These are phyloP conservation scores for Nylanderia fulva DNA, from an alignment of 1,140 invertebrate genomes.

Conservation along the genomic window DNA sequence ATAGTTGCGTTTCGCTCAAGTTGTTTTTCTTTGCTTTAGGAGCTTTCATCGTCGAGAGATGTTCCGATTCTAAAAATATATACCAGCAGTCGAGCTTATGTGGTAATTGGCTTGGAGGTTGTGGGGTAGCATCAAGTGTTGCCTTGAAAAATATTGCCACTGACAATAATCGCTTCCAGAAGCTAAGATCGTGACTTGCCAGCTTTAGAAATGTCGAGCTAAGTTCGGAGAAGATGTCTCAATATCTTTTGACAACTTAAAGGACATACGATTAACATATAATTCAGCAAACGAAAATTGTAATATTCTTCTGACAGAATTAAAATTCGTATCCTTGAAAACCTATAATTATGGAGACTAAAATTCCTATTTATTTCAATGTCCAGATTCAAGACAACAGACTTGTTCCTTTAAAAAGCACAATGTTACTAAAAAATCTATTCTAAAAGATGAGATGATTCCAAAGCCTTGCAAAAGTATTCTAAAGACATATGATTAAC, in stretches of 20 bases:
- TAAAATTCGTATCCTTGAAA: not conserved
- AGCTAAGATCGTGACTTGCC: not conserved
- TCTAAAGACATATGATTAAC: not conserved
- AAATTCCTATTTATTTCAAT: not conserved
- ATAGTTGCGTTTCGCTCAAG: not conserved
- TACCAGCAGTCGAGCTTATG: not conserved
- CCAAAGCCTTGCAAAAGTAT: no score
- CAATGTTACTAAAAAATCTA: no score
- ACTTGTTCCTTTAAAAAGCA: conserved; percentile 34
- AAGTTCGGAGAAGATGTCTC: not conserved
- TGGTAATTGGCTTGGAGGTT: conserved; percentile 37
- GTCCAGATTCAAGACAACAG: not conserved
- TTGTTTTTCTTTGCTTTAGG: not conserved
- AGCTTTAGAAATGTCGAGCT: not conserved
- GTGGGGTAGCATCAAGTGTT: conserved; percentile 29
- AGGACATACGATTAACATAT: not conserved
- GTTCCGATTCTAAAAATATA: not conserved
- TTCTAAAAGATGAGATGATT: no score
- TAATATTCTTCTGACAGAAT: not conserved
- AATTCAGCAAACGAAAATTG: not conserved
- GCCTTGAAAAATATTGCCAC: conserved; percentile 43
- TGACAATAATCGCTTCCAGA: conserved; percentile 22
- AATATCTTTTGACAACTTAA: not conserved
- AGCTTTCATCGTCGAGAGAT: not conserved
- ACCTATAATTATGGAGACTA: not conserved